Evolutionary conservation across 2,113 vertebrate species (phyloP).

Genomic region (Ammodramus savannarum): DNA sequence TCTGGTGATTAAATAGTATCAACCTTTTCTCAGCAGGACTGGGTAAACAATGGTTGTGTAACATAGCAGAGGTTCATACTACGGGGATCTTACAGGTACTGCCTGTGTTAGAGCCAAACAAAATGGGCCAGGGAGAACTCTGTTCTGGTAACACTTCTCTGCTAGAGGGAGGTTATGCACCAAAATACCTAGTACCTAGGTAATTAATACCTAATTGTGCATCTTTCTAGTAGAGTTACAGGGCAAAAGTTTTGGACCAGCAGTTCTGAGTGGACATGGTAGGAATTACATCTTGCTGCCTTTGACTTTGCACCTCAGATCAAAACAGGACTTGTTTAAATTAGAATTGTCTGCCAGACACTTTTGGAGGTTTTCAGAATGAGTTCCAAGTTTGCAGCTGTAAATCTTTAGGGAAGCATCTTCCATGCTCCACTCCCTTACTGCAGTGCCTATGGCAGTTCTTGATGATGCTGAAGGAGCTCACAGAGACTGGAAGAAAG

Average conservation of each 20-base stretch:
- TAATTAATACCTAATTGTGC: neutral
- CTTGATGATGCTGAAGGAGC: neutral
- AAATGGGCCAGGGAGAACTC: neutral
- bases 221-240: neutral
- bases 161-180: neutral
- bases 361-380: neutral
- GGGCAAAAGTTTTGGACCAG: neutral
- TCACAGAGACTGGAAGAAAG: fast-evolving
- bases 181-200: neutral
- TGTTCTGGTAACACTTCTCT: neutral
- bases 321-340: neutral
- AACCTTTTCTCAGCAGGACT: neutral
- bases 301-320: neutral
- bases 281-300: neutral
- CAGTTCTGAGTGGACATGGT: neutral
- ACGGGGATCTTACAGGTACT: neutral
- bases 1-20: neutral
- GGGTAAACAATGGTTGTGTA: neutral
- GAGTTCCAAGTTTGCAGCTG: neutral
- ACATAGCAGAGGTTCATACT: neutral
- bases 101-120: neutral
- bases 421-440: neutral
- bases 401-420: neutral
- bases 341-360: neutral
- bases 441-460: neutral